A percentile compares a stretch with the other conserved stretches of the same genome.
Evolutionary conservation across 1,140 invertebrate species (phyloP).

Genomic region (Drosophila neocordata): DNA sequence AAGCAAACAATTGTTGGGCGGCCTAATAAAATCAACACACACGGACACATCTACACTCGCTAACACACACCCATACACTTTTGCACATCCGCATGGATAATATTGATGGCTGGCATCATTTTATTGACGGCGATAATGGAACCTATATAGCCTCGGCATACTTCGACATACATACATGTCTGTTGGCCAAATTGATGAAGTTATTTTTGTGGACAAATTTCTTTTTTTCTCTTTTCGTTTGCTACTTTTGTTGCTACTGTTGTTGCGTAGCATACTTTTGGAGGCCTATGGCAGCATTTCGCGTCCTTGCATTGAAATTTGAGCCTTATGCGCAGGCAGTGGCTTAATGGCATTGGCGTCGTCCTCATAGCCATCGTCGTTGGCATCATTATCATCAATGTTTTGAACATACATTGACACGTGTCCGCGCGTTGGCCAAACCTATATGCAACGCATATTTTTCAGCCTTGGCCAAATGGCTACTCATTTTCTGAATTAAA

Average conservation of each 20-base stretch:
- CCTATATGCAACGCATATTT: slow-evolving; percentile 43
- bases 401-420: slow-evolving; percentile 33
- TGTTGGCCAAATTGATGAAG: slow-evolving; percentile 55
- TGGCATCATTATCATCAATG: slow-evolving; percentile 8
- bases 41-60: background rate
- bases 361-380: slow-evolving; percentile 24
- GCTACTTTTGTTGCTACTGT: background rate
- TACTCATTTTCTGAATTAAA: background rate
- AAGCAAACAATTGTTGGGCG: slow-evolving; percentile 69
- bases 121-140: slow-evolving; percentile 17
- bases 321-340: slow-evolving; percentile 39
- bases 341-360: slow-evolving; percentile 57
- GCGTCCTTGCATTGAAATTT: slow-evolving; percentile 56
- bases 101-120: slow-evolving; percentile 40
- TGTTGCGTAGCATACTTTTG: slow-evolving; percentile 40
- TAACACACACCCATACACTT: background rate
- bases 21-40: slow-evolving; percentile 71
- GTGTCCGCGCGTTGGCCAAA: slow-evolving; percentile 22
- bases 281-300: slow-evolving; percentile 11
- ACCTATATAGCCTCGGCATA: slow-evolving; percentile 16
- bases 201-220: slow-evolving; percentile 27
- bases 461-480: slow-evolving; percentile 27
- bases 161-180: slow-evolving; percentile 39
- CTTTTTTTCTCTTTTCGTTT: background rate
- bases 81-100: slow-evolving; percentile 15